A percentile compares a stretch with the other conserved stretches of the same genome.
These are phyloP conservation scores for Ursus arctos DNA, from an alignment of 2,113 vertebrate species.

Conservation along the genomic window DNA sequence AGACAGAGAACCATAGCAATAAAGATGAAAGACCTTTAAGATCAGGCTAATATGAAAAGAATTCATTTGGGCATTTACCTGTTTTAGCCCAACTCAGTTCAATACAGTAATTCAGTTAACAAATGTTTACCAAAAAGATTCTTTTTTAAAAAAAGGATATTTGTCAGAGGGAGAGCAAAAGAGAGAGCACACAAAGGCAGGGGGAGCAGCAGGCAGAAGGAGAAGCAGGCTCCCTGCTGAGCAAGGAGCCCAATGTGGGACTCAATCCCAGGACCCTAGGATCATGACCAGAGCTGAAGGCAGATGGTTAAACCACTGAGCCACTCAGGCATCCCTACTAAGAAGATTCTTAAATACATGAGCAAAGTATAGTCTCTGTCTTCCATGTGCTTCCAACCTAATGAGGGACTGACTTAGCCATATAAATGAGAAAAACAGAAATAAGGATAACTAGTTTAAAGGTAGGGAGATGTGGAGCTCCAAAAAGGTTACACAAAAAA, in stretches of 20 bases:
- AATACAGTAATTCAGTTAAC: background rate
- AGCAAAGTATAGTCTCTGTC: background rate
- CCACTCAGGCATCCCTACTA: too few species aligned
- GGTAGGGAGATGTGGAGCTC: background rate
- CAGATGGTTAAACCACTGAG: too few species aligned
- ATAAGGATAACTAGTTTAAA: conserved; percentile 21
- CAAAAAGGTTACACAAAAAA: background rate
- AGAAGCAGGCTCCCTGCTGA: too few species aligned
- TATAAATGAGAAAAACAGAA: conserved; percentile 10
- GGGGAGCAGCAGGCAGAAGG: too few species aligned
- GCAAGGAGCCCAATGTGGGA: too few species aligned
- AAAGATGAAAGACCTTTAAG: conserved; percentile 39
- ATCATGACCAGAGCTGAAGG: too few species aligned
- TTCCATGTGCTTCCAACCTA: background rate
- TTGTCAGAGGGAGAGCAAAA: too few species aligned
- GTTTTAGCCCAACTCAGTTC: background rate
- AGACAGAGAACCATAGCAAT: conserved; percentile 5
- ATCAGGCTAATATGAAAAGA: conserved; percentile 30
- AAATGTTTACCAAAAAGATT: background rate
- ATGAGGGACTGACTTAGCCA: background rate
- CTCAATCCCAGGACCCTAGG: too few species aligned
- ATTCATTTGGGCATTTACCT: background rate
- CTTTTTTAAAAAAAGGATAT: background rate
- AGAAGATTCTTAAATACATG: background rate
- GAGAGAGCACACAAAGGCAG: too few species aligned